Evolutionary conservation across 2,797 vertebrate genomes (phyloP).

Genomic region (Syngnathus acus): DNA sequence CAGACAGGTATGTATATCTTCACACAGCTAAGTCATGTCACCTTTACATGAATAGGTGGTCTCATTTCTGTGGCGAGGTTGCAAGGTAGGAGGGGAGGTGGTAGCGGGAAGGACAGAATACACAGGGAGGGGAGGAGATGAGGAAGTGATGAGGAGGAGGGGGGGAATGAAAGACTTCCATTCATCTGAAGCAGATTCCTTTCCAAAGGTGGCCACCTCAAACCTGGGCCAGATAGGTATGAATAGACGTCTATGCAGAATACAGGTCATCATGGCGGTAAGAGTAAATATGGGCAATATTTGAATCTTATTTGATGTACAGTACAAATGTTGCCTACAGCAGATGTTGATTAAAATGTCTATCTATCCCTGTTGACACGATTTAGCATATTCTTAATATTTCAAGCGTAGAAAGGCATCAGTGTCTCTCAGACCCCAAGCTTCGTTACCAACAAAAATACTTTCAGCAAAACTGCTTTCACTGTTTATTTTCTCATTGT

Average conservation of each 20-base stretch:
- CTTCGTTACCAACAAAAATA: background rate
- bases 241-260: slow-evolving; percentile 58
- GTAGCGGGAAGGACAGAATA: slow-evolving; percentile 30
- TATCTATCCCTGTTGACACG: background rate
- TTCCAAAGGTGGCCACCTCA: slow-evolving; percentile 41
- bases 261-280: slow-evolving; percentile 25
- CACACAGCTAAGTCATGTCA: slow-evolving; percentile 49
- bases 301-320: background rate
- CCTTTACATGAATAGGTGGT: slow-evolving; percentile 63
- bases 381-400: background rate
- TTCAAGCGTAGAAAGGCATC: background rate
- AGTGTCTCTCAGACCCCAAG: background rate
- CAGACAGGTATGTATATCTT: slow-evolving; percentile 20
- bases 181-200: slow-evolving; percentile 61
- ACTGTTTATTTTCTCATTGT: slow-evolving; percentile 8
- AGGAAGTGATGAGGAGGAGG: slow-evolving; percentile 51
- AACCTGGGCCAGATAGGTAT: slow-evolving; percentile 52
- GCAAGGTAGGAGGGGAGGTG: slow-evolving; percentile 31
- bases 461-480: background rate
- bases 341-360: background rate
- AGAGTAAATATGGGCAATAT: background rate
- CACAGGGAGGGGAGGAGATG: slow-evolving; percentile 38
- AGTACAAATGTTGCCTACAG: background rate
- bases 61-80: slow-evolving; percentile 50
- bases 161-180: slow-evolving; percentile 63